Evolutionary conservation across 1,140 invertebrate genomes (phyloP), one percentile per base, ranked within the genome.

Genomic region (Tetramorium alpestre): DNA sequence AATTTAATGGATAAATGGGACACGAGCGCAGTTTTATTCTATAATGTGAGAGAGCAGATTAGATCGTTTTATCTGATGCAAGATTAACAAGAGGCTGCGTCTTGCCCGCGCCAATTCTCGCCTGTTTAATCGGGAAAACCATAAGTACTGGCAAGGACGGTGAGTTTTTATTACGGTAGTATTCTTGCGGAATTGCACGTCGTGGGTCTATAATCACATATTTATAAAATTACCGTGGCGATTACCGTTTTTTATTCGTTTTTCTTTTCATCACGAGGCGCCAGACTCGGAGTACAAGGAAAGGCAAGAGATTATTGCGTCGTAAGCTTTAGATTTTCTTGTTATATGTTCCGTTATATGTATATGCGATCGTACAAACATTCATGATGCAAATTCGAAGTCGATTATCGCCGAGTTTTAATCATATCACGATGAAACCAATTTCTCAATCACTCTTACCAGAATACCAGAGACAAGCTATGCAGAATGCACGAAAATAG

Each of bases 61-160:
- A 49, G 25, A 75, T 84, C 80, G 13, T 13, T 70, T 41, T 88
- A 64, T 88, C 90, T 92, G 91, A 92, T 76, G 91, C 91, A 92
- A 91, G 84, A 90, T 88, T 82, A 86, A 54, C 49, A n/a, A 47
- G 81, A 86, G 72, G 56, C 88, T 91, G 67, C 90, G 64, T 87
- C 88, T 90, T 80, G 65, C 13, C 4, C 8, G 51, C 3, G 11
- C 75, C 49, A 49, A 87, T 75, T 56, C 65, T 62, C 64, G 3
- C 51, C 51, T 81, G 16, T 56, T 47, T 22, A 18, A 28, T 84
- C 51, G 7, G 33, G 25, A 16, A 72, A 49, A 80, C 16, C 49
- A 60, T 58, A 82, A 25, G 41, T n/a, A 22, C 33, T n/a, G 56
- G 62, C 88, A 89, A 90, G 88, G 85, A 76, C 80, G 62, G 25